Evolutionary conservation across 2,888 invertebrate species (phyloP), one percentile per base, ranked within the genome.

Genomic region (Molorchus minor): DNA sequence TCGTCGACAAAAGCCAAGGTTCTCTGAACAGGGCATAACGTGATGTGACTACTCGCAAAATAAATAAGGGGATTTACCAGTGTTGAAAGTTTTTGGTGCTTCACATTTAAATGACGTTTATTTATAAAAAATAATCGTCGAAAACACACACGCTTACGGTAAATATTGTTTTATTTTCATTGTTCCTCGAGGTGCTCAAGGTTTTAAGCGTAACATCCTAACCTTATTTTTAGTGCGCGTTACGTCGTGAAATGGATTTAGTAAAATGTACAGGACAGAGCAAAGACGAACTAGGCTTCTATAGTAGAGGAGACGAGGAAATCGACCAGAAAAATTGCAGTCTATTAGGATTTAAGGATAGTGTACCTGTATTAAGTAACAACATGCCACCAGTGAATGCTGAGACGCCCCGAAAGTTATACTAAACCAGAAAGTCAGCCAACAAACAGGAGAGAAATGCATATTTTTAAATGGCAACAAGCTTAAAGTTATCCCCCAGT

Each of bases 381-480:
- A 17, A 2, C 4, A 47, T 51, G 43, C 7, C 12, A 19, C 54
- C 51, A 29, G 17, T 13, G 20, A 21, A 19, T 13, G 12, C 13
- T 5, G 8, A 13, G 5, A 13, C 29, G 7, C 35, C 12, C 21
- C 12, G 40, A 49, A 30, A 58, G 55, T n/a, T 40, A 53, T 53
- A 7, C 15, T 61, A 12, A 60, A 51, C 30, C 44, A 64, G 35
- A 56, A 57, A 46, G 36, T 61, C 1, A 43, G 61, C 16, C 41
- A 56, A 15, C 19, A 58, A 10, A 56, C 63, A 35, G 71, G 69
- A 8, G 68, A 71, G 30, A 71, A 71, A 59, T 71, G 61, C 30
- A 65, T 71, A 21, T 65, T 65, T 52, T 45, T 71, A 8, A 71
- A 71, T 58, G 72, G 72, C 5, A 67, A 68, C 47, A 71, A 68